Conservation (phyloP, 2,113 vertebrate species). For the Mastomys coucha region DNA sequence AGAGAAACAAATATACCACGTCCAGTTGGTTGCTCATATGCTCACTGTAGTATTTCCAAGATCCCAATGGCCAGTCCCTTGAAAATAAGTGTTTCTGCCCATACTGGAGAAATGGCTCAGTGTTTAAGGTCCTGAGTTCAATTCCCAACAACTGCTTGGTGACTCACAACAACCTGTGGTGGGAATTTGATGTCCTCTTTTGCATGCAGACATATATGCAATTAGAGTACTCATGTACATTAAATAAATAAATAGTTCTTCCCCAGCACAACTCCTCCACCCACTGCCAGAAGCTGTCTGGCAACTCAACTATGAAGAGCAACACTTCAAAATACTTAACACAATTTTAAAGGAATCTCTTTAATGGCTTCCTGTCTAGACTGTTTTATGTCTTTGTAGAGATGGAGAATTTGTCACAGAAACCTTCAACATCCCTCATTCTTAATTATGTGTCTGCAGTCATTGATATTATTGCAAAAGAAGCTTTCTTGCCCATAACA, state of each 20-base stretch:
- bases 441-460: neutral
- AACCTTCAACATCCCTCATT: neutral
- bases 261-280: neutral
- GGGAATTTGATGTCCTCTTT: too few species aligned
- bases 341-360: neutral
- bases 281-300: neutral
- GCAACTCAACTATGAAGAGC: neutral
- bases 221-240: too few species aligned
- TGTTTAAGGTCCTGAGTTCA: too few species aligned
- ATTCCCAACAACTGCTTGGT: too few species aligned
- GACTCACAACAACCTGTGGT: too few species aligned
- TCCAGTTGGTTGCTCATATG: neutral
- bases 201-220: too few species aligned
- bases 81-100: neutral
- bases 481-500: neutral
- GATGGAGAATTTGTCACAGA: neutral
- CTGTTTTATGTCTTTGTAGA: neutral
- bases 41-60: neutral
- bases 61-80: neutral
- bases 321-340: neutral
- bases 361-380: neutral
- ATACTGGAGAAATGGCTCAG: neutral
- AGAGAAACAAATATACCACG: too few species aligned
- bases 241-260: neutral
- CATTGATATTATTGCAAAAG: neutral